Evolutionary conservation across 2,113 vertebrate species (phyloP).

Genomic region (Bettongia penicillata): DNA sequence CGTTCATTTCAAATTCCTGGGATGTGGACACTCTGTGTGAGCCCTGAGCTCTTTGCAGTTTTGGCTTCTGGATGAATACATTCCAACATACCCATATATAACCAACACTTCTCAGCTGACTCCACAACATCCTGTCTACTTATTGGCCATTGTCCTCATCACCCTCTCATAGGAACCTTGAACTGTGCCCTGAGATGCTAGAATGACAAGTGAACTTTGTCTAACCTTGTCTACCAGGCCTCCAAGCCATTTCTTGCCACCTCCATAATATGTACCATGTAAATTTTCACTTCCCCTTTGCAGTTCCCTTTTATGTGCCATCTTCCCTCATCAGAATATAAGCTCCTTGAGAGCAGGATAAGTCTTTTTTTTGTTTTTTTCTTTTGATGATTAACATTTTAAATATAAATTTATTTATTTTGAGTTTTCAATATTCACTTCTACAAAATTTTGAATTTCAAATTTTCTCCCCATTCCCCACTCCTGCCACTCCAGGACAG

Average conservation of each 20-base stretch:
- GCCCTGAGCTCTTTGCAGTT: constrained; percentile 28
- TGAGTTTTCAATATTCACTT: too few species aligned
- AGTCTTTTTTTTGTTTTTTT: too few species aligned
- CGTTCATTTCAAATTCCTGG: constrained; percentile 56
- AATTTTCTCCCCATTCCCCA: too few species aligned
- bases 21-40: constrained; percentile 16
- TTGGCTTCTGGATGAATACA: not conserved
- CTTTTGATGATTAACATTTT: too few species aligned
- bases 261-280: not conserved
- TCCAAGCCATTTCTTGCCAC: not conserved
- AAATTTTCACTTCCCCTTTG: not conserved
- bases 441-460: too few species aligned
- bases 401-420: too few species aligned
- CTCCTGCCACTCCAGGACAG: too few species aligned
- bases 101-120: not conserved
- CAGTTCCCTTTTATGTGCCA: not conserved
- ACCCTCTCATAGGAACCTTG: not conserved
- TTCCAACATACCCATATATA: not conserved
- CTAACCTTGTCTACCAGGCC: not conserved
- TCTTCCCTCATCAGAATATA: not conserved
- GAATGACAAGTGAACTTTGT: not conserved
- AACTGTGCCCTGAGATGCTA: not conserved
- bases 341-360: not conserved
- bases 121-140: not conserved
- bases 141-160: not conserved